Percentiles rank a stretch among this genome's conserved stretches.
Conservation (phyloP, 2,113 vertebrate species). For the Cranoglanis bouderius region DNA sequence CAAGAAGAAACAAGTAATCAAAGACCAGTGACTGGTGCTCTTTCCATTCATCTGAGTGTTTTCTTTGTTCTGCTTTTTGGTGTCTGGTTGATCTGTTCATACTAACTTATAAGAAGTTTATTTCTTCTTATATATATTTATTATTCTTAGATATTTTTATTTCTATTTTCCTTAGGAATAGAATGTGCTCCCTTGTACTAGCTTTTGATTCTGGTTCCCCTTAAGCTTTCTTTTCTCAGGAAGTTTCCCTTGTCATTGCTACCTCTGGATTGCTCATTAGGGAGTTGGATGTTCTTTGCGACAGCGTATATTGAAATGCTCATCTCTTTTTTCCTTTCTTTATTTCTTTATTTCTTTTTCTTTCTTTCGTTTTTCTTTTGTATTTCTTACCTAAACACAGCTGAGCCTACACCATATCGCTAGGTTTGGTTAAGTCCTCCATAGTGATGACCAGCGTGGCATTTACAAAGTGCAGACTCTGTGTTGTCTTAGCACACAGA, state of each 20-base stretch:
- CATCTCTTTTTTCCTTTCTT: neutral
- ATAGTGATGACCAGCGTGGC: neutral
- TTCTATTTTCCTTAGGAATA: neutral
- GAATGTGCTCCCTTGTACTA: neutral
- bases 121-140: slow-evolving; percentile 7
- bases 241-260: neutral
- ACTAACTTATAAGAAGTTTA: neutral
- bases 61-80: slow-evolving; percentile 7
- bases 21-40: neutral
- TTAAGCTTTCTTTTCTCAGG: neutral
- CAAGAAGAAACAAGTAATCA: slow-evolving; percentile 84
- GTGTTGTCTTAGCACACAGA: slow-evolving; percentile 28
- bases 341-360: neutral
- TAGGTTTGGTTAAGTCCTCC: neutral
- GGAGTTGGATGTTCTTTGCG: neutral
- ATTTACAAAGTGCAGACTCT: slow-evolving; percentile 13
- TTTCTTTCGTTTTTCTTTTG: neutral
- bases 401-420: neutral
- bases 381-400: neutral
- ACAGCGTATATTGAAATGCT: neutral
- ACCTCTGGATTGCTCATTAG: neutral
- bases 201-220: slow-evolving; percentile 11
- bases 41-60: neutral
- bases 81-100: neutral
- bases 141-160: neutral